Conservation (phyloP, 2,113 vertebrate genomes). For the Proterorhinus semilunaris region DNA sequence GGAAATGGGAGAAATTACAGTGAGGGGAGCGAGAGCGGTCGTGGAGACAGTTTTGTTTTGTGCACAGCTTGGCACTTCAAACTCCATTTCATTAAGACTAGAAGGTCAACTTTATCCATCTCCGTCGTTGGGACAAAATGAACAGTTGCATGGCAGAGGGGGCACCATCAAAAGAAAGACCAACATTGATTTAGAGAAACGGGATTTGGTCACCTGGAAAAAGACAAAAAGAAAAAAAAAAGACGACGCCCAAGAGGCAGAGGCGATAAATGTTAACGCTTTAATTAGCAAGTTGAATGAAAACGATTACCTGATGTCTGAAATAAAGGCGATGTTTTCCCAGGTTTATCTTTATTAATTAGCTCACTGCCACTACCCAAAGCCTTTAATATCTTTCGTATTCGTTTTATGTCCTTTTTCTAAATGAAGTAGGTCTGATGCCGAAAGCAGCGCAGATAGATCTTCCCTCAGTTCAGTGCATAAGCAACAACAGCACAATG, state of each 20-base stretch:
- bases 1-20: constrained; percentile 33
- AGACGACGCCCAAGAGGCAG: constrained; percentile 30
- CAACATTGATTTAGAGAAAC: constrained; percentile 51
- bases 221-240: constrained; percentile 6
- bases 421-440: background rate
- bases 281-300: constrained; percentile 63
- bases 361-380: constrained; percentile 31
- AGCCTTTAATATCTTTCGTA: constrained; percentile 26
- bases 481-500: too few species aligned
- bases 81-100: constrained; percentile 65
- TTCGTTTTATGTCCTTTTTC: background rate
- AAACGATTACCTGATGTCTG: constrained; percentile 57
- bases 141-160: constrained; percentile 62
- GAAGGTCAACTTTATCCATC: constrained; percentile 76
- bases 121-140: constrained; percentile 68
- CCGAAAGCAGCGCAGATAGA: too few species aligned
- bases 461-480: background rate
- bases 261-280: constrained; percentile 41
- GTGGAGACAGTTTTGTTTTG: constrained; percentile 28
- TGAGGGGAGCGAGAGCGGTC: constrained; percentile 30
- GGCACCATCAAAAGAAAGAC: constrained; percentile 65
- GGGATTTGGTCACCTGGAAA: constrained; percentile 3
- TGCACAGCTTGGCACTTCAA: constrained; percentile 46
- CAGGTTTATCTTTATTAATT: constrained; percentile 62
- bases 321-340: constrained; percentile 54